Conservation (phyloP, 2,888 invertebrate genomes). For the Euzophera pinguis region DNA sequence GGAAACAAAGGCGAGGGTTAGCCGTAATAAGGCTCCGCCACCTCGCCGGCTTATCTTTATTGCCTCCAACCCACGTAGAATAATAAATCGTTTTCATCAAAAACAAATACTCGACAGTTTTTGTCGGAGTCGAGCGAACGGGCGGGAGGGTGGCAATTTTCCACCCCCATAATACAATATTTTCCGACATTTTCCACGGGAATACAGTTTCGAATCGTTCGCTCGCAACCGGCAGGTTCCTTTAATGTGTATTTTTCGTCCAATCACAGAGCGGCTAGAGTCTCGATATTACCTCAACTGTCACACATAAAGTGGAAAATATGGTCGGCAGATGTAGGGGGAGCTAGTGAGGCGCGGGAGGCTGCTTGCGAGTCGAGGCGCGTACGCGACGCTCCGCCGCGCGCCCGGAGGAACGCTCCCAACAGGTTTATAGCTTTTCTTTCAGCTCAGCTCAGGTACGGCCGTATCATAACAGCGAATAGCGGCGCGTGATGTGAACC, state of each 20-base stretch:
- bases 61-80: conserved; percentile 81
- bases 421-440: conserved; percentile 81
- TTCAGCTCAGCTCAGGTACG: conserved; percentile 79
- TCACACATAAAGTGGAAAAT: conserved; percentile 82
- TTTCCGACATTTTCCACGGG: conserved; percentile 80
- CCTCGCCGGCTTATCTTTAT: conserved; percentile 80
- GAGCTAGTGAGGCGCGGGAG: conserved; percentile 32
- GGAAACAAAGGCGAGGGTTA: conserved; percentile 81
- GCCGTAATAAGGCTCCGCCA: conserved; percentile 80
- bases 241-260: conserved; percentile 81
- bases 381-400: conserved; percentile 76
- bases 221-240: conserved; percentile 77
- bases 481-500: conserved; percentile 80
- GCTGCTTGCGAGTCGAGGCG: conserved; percentile 66
- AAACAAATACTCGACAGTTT: conserved; percentile 81
- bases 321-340: conserved; percentile 78
- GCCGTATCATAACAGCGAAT: conserved; percentile 80
- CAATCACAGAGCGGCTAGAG: conserved; percentile 80
- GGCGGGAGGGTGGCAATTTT: conserved; percentile 78
- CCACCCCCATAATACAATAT: conserved; percentile 81
- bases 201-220: conserved; percentile 80
- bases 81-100: conserved; percentile 81
- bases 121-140: conserved; percentile 77
- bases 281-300: conserved; percentile 82
- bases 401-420: conserved; percentile 74